Conservation (phyloP, 2,797 vertebrate genomes). For the Delichon dasypus region DNA sequence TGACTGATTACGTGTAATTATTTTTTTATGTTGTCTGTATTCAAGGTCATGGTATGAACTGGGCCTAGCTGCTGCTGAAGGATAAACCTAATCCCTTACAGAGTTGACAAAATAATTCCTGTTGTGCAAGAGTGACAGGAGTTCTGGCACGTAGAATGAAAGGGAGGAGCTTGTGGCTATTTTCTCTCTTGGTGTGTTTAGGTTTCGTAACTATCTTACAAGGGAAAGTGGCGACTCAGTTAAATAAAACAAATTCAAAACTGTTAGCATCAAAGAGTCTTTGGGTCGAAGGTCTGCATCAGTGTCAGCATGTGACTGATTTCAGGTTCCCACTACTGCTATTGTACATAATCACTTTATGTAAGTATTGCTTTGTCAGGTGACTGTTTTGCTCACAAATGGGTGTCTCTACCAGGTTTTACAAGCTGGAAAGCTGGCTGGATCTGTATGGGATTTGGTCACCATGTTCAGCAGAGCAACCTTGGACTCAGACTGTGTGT, state of each 20-base stretch:
- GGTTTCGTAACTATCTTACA: background rate
- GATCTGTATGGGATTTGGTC: background rate
- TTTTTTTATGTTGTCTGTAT: background rate
- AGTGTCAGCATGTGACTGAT: background rate
- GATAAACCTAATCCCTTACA: background rate
- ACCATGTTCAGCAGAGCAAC: background rate
- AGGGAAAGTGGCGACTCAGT: background rate
- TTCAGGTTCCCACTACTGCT: background rate
- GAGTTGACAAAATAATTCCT: conserved; percentile 16
- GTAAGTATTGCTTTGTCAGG: background rate
- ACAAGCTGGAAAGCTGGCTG: background rate
- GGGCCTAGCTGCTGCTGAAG: background rate
- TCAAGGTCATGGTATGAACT: background rate
- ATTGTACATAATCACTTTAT: background rate
- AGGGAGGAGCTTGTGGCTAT: background rate
- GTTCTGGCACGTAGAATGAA: background rate
- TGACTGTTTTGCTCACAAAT: background rate
- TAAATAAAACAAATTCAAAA: background rate
- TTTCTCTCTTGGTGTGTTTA: background rate
- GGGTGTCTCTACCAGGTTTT: background rate
- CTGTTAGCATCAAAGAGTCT: background rate
- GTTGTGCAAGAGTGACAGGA: background rate
- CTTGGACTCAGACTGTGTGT: background rate
- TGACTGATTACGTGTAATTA: background rate
- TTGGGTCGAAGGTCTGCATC: background rate